phyloP scores from a whole-genome alignment of 2,113 vertebrate genomes.

The Hypocryptadius cinnamomeus region DNA sequence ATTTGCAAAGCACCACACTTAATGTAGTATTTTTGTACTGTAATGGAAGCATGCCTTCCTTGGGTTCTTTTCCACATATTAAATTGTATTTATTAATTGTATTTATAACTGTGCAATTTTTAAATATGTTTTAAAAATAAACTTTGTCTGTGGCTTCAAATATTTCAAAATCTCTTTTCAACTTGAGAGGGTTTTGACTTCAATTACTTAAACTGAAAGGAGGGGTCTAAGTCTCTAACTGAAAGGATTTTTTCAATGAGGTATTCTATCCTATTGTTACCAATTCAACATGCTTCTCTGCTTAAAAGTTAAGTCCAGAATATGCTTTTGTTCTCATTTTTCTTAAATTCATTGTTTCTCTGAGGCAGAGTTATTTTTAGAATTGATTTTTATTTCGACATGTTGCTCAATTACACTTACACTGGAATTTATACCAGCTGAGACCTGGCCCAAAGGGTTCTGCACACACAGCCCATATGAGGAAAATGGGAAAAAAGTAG shows the following conservation, averaged over 20 bases:
- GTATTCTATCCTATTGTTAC: not conserved
- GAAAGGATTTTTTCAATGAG: not conserved
- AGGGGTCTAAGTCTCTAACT: not conserved
- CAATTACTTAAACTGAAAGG: not conserved
- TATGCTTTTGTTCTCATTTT: not conserved
- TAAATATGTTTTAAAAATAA: slow-evolving; percentile 78
- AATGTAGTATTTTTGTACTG: slow-evolving; percentile 76
- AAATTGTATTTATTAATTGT: slow-evolving; percentile 71
- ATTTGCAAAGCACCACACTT: slow-evolving; percentile 64
- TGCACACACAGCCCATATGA: not conserved
- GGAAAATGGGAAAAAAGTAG: not conserved
- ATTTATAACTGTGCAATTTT: slow-evolving; percentile 73
- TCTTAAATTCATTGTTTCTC: not conserved
- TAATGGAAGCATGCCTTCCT: slow-evolving; percentile 75
- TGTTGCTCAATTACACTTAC: not conserved
- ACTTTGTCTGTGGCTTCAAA: slow-evolving; percentile 73
- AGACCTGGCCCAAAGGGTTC: not conserved
- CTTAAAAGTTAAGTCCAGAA: not conserved
- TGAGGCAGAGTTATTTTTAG: not conserved
- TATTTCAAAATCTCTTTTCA: slow-evolving; percentile 45
- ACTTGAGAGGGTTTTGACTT: not conserved
- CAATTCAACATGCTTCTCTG: not conserved
- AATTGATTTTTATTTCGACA: not conserved
- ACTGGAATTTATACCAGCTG: not conserved
- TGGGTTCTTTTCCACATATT: slow-evolving; percentile 71